phyloP scores from a whole-genome alignment of 1,140 invertebrate genomes.

The Cotesia vestalis region DNA sequence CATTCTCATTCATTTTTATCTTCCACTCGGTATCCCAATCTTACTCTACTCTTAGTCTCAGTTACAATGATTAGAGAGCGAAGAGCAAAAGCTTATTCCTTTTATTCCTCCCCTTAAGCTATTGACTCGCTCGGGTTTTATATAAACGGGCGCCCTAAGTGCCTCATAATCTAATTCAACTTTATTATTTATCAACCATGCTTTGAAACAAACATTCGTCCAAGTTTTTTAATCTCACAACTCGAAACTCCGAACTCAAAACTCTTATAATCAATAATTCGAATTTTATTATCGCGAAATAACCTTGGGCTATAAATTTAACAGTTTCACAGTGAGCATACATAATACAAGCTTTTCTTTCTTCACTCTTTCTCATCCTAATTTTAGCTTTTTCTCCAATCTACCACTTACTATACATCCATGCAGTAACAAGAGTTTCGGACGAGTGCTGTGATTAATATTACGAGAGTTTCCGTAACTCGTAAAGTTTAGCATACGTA shows the following conservation, averaged over 20 bases:
- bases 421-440: slow-evolving; percentile 47
- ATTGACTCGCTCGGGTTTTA: slow-evolving; percentile 22
- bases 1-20: slow-evolving; percentile 50
- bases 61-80: slow-evolving; percentile 42
- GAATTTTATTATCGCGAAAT: no score
- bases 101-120: slow-evolving; percentile 10
- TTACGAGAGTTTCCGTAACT: slow-evolving; percentile 63
- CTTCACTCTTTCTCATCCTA: neutral
- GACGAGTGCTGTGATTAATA: slow-evolving; percentile 63
- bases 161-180: no score
- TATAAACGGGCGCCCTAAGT: slow-evolving; percentile 2
- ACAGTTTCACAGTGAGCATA: neutral
- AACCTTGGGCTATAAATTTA: no score
- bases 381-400: no score
- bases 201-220: no score
- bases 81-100: slow-evolving; percentile 30
- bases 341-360: neutral
- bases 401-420: slow-evolving; percentile 47
- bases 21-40: slow-evolving; percentile 38
- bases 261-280: no score
- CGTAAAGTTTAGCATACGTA: slow-evolving; percentile 60
- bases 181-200: no score
- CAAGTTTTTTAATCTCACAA: no score
- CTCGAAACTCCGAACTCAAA: no score
- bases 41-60: slow-evolving; percentile 7